A percentile compares a stretch with the other conserved stretches of the same genome.
phyloP scores from a whole-genome alignment of 2,888 invertebrate species.

The Plagodis pulveraria region DNA sequence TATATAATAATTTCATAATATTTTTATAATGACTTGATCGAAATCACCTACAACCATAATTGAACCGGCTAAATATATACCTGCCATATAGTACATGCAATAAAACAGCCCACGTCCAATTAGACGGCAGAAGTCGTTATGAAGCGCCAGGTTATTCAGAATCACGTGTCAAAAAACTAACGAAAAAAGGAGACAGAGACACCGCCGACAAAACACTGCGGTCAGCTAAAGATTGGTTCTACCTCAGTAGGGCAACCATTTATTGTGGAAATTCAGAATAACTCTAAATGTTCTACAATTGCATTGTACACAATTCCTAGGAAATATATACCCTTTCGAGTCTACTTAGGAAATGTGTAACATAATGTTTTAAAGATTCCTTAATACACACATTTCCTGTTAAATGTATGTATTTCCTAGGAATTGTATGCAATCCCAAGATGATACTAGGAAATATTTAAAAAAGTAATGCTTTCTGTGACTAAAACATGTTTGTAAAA shows the following conservation, averaged over 20 bases:
- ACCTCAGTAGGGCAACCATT: conserved; percentile 18
- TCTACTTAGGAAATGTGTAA: too few relatives aligned
- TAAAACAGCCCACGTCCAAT: conserved; percentile 50
- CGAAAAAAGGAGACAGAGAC: conserved; percentile 24
- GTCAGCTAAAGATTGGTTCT: conserved; percentile 9
- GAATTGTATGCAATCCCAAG: too few relatives aligned
- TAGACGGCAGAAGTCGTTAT: conserved; percentile 44
- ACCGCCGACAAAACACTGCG: conserved; percentile 24
- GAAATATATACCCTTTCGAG: too few relatives aligned
- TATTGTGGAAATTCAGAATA: background rate
- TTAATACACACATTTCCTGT: too few relatives aligned
- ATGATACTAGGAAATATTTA: too few relatives aligned
- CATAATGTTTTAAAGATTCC: too few relatives aligned
- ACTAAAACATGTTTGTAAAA: too few relatives aligned
- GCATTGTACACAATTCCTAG: too few relatives aligned
- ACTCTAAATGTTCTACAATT: too few relatives aligned
- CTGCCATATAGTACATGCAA: conserved; percentile 11
- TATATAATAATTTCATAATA: too few relatives aligned
- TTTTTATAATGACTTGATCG: conserved; percentile 22
- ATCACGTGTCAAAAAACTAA: conserved; percentile 39
- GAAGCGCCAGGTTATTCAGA: conserved; percentile 39
- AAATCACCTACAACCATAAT: conserved; percentile 25
- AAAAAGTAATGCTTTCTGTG: too few relatives aligned
- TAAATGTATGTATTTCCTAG: too few relatives aligned
- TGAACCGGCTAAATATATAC: conserved; percentile 25